Base-by-base conservation (phyloP, 2,888 invertebrate genomes). In the Drosophila demipolita region DNA sequence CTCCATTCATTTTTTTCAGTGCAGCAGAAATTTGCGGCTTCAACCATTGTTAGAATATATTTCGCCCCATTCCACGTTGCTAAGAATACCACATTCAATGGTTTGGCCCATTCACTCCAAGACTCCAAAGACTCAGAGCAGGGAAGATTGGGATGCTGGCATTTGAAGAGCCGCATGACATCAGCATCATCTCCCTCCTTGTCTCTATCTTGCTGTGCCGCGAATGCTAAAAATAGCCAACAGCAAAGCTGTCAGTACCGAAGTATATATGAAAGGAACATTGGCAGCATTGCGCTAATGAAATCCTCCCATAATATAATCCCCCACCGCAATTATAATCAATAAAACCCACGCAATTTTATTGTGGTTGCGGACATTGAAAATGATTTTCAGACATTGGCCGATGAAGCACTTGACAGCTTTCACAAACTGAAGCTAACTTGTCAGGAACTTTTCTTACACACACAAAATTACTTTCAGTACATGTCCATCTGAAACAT, bases 201-300 rank as follows among this genome's bases (percentile, higher is more conserved):
- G 12, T 52, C 20, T 32, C 15, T n/a, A 29, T n/a, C 23, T 8
- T 9, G 0, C 20, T 55, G 36, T 49, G 26, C 49, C 11, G 54
- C 36, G 7, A 57, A 52, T 26, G 68, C 38, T 68, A 69, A 69
- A 69, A 67, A 69, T 67, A 69, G 45, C 35, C 67, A 59, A 53
- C 35, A 38, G 66, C 66, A 45, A 63, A 73, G 52, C 82, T 73
- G 76, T 71, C 82, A 82, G 79, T 79, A 73, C 9, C 68, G 67
- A 66, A 50, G 76, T 73, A 66, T 5, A 59, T 12, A 35, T 48
- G 48, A 11, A 20, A 49, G 17, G 20, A 48, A 26, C 26, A 20
- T 5, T n/a, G 26, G 5, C 59, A 35, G 26, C 26, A 15, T 35
- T n/a, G 32, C 64, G 53, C 12, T 49, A 54, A 54, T 54, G 64